Evolutionary conservation across 2,888 invertebrate species (phyloP).

Genomic region (Blastobasis adustella): DNA sequence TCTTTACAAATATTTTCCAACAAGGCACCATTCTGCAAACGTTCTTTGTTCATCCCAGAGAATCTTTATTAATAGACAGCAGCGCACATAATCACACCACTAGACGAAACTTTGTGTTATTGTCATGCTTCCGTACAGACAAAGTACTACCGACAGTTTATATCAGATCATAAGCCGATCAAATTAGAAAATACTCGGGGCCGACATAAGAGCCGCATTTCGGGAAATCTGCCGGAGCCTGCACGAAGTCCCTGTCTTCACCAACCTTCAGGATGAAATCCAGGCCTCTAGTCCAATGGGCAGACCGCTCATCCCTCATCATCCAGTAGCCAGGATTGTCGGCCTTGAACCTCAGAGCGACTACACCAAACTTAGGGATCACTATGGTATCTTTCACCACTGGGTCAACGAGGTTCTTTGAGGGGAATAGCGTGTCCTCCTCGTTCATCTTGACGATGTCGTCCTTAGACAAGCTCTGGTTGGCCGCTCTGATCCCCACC

Average conservation of each 20-base stretch:
- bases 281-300: conserved; percentile 84
- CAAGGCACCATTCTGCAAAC: no score
- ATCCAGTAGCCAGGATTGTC: conserved; percentile 89
- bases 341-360: conserved; percentile 82
- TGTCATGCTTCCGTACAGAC: no score
- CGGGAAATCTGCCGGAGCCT: conserved; percentile 83
- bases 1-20: no score
- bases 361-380: conserved; percentile 81
- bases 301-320: conserved; percentile 83
- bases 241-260: conserved; percentile 76
- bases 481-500: conserved; percentile 74
- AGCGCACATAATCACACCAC: no score
- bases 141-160: no score
- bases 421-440: conserved; percentile 66
- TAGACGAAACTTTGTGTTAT: no score
- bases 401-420: conserved; percentile 75
- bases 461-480: conserved; percentile 62
- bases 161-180: conserved; percentile 3
- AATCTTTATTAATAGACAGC: no score
- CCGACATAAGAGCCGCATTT: conserved; percentile 85
- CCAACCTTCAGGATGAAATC: conserved; percentile 85
- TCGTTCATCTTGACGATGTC: conserved; percentile 75
- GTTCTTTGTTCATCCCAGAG: no score
- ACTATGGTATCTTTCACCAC: conserved; percentile 83
- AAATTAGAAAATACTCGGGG: conserved; percentile 82